Evolutionary conservation across 2,888 invertebrate genomes (phyloP).

Genomic region (Patella caerulea): DNA sequence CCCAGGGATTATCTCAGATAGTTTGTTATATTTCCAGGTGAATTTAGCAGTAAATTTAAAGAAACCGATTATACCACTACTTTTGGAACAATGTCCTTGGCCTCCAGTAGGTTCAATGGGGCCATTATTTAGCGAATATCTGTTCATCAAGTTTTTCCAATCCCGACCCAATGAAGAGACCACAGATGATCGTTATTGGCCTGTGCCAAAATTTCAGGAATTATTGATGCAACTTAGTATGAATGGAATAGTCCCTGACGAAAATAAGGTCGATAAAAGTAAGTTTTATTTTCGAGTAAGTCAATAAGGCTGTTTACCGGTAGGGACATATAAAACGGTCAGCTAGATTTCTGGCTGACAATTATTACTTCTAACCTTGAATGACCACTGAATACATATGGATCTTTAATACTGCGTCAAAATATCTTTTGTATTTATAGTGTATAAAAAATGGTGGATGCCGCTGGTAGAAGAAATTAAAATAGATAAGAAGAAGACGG

Average conservation of each 20-base stretch:
- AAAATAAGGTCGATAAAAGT: constrained; percentile 48
- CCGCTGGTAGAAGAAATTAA: not conserved
- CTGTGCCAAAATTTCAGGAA: constrained; percentile 64
- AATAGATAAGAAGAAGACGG: not conserved
- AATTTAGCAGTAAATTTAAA: constrained; percentile 62
- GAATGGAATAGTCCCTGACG: constrained; percentile 54
- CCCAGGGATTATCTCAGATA: no score
- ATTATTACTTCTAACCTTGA: no score
- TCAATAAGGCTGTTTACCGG: no score
- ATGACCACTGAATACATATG: no score
- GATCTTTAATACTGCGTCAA: no score
- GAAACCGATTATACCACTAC: constrained; percentile 67
- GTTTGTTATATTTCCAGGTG: constrained; percentile 48
- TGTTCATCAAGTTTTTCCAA: constrained; percentile 63
- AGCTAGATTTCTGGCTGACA: no score
- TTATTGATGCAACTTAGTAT: constrained; percentile 66
- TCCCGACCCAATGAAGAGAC: constrained; percentile 40
- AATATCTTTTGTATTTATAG: constrained; percentile 8
- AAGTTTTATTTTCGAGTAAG: not conserved
- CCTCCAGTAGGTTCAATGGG: constrained; percentile 70
- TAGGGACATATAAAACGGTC: no score
- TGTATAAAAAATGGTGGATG: constrained; percentile 29
- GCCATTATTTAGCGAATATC: constrained; percentile 68
- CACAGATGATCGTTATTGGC: constrained; percentile 62
- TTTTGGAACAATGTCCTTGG: constrained; percentile 68